Base-by-base conservation (phyloP, 92 coral and sea anemone species). In the Diadumene lineata region DNA sequence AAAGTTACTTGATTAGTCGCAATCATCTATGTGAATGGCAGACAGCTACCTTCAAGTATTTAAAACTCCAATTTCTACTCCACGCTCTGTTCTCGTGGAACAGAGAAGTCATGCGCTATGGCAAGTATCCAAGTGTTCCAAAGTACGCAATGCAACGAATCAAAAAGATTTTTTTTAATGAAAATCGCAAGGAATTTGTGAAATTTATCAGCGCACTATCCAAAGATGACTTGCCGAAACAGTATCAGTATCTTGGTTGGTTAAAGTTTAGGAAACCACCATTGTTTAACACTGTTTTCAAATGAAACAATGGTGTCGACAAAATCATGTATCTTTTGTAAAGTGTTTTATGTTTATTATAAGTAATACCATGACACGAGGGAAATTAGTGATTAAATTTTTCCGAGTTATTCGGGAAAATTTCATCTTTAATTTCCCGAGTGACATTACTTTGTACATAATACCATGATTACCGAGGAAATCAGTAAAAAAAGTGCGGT, bases 251-350 rank as follows among this genome's bases (percentile, higher is more conserved):
- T 43, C 82, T 78, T 1, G 7, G 27, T 33, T 25, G 50, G 69
- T 16, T 78, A 29, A 21, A 48, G 62, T 68, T 78, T 56, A 34
- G 43, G 22, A 67, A 60, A 68, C 53, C 82, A 68, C 82, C 82
- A 13, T 22, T 78, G 34, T 78, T 72, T 32, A 66, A 72, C 26
- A 27, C 11, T 27, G 17, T 60, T 10, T 60, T 60, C 29, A 60
- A 22, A 38, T 38, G 48, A 38, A 53, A n/a, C n/a, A n/a, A n/a
- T n/a, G n/a, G n/a, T n/a, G n/a, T n/a, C n/a, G n/a, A n/a, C n/a
- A n/a, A n/a, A n/a, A n/a, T n/a, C n/a, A n/a, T n/a, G n/a, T n/a
- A n/a, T n/a, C n/a, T n/a, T n/a, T n/a, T n/a, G n/a, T n/a, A n/a
- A n/a, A n/a, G n/a, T n/a, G n/a, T n/a, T n/a, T n/a, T n/a, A n/a